Evolutionary conservation across 2,888 invertebrate species (phyloP).

Genomic region (Amphipoea lucens): DNA sequence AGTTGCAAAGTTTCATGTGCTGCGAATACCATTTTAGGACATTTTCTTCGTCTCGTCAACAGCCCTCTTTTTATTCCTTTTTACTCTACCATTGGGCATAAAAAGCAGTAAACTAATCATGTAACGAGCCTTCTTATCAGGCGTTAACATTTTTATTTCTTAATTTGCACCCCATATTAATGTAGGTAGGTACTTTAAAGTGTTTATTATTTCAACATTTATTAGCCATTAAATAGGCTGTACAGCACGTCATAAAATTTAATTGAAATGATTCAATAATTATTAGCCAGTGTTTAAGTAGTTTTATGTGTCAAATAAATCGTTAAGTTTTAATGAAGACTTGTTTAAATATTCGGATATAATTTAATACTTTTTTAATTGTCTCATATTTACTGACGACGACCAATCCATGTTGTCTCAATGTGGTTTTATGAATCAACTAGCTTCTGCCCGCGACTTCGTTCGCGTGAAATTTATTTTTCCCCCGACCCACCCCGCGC

Average conservation of each 20-base stretch:
- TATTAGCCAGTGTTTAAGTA: slow-evolving; percentile 9
- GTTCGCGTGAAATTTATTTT: too few species aligned
- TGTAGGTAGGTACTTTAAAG: slow-evolving; percentile 23
- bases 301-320: slow-evolving; percentile 13
- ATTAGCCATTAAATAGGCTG: slow-evolving; percentile 44
- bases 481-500: too few species aligned
- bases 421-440: too few species aligned
- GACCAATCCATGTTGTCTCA: too few species aligned
- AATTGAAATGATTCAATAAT: slow-evolving; percentile 29
- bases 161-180: slow-evolving; percentile 36
- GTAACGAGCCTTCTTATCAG: slow-evolving; percentile 39
- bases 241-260: slow-evolving; percentile 39
- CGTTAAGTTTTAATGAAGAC: slow-evolving; percentile 11
- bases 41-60: neutral
- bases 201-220: slow-evolving; percentile 44
- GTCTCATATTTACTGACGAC: too few species aligned
- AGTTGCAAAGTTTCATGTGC: neutral
- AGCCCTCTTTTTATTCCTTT: neutral
- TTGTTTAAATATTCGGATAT: too few species aligned
- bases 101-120: slow-evolving; percentile 23
- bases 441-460: too few species aligned
- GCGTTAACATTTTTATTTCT: slow-evolving; percentile 52
- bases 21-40: neutral
- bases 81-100: neutral
- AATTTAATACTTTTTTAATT: too few species aligned